Conservation (phyloP, 2,113 vertebrate species). For the Melospiza georgiana region DNA sequence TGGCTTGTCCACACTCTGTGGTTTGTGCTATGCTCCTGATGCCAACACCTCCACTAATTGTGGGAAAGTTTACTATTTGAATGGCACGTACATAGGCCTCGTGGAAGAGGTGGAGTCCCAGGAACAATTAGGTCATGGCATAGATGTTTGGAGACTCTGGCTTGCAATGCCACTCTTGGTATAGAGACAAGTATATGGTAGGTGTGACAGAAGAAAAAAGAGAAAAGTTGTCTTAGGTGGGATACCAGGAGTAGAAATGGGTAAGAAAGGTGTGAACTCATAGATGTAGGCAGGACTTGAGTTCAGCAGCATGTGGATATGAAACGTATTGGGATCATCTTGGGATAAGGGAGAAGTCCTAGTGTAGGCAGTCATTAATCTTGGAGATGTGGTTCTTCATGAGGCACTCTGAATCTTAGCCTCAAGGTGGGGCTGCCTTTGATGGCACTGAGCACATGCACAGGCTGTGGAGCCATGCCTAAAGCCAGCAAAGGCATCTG, state of each 20-base stretch:
- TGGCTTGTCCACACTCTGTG: neutral
- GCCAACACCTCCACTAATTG: neutral
- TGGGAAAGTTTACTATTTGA: slow-evolving; percentile 25
- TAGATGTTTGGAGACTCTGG: neutral
- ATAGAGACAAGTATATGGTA: neutral
- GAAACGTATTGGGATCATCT: slow-evolving; percentile 55
- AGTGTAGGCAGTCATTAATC: slow-evolving; percentile 48
- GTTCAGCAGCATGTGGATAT: neutral
- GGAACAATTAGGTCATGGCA: slow-evolving; percentile 23
- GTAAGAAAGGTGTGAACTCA: slow-evolving; percentile 33
- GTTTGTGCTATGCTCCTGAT: neutral
- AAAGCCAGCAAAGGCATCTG: neutral
- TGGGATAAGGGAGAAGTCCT: slow-evolving; percentile 49
- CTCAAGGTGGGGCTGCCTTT: slow-evolving; percentile 36
- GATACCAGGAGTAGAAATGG: neutral
- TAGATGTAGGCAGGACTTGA: slow-evolving; percentile 33
- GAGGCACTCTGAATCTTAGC: slow-evolving; percentile 46
- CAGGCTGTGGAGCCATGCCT: neutral
- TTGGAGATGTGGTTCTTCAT: slow-evolving; percentile 1
- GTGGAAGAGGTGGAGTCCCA: slow-evolving; percentile 27
- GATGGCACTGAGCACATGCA: neutral
- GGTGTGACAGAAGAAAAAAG: slow-evolving; percentile 26
- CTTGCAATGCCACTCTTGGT: neutral
- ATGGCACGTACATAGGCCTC: neutral
- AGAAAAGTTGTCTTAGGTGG: slow-evolving; percentile 17